Conservation (phyloP, 1,140 invertebrate genomes). For the Zaprionus ornatus region DNA sequence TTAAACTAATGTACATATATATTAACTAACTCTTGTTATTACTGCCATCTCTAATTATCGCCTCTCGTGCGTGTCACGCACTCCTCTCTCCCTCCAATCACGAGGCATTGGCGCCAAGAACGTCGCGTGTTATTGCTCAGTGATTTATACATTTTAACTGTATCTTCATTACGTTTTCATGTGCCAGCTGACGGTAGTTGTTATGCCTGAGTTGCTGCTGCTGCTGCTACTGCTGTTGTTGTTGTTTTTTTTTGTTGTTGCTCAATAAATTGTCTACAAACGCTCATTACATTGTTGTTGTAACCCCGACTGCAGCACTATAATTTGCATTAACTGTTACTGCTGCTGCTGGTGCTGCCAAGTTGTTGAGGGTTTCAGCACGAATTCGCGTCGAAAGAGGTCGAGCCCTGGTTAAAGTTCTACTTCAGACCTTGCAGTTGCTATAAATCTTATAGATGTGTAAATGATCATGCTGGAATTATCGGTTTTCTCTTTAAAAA, state of each 20-base stretch:
- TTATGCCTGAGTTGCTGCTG: slow-evolving; percentile 21
- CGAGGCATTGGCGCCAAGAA: slow-evolving; percentile 15
- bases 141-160: slow-evolving; percentile 49
- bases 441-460: slow-evolving; percentile 21
- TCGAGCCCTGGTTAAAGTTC: neutral
- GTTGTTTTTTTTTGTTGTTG: slow-evolving; percentile 16
- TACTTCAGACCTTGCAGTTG: slow-evolving; percentile 1
- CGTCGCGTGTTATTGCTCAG: slow-evolving; percentile 48
- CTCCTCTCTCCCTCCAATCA: slow-evolving; percentile 17
- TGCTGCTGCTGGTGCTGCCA: neutral
- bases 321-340: slow-evolving; percentile 42
- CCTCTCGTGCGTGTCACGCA: slow-evolving; percentile 12
- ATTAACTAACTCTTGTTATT: neutral
- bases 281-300: slow-evolving; percentile 32
- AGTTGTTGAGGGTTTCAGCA: neutral
- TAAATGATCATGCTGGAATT: slow-evolving; percentile 7
- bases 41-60: neutral
- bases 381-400: slow-evolving; percentile 6
- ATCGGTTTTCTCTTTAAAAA: neutral
- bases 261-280: slow-evolving; percentile 40
- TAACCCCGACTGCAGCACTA: slow-evolving; percentile 27
- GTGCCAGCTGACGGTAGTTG: slow-evolving; percentile 32
- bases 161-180: slow-evolving; percentile 46
- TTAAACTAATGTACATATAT: neutral
- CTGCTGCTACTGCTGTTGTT: neutral